Base-by-base conservation (phyloP, 2,797 vertebrate species). In the Gephyroberyx darwinii region DNA sequence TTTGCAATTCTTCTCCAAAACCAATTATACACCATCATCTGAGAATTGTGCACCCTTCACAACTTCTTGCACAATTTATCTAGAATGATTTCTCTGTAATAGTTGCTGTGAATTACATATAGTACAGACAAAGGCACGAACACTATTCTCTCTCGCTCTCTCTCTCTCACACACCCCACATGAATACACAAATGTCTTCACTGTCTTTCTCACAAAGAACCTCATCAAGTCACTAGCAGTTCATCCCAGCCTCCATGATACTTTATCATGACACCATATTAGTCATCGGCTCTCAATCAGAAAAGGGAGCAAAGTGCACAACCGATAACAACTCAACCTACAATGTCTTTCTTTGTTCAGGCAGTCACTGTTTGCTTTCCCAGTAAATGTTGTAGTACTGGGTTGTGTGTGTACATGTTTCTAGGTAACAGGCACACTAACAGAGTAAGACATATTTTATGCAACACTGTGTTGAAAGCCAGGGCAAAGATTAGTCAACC, bases 401-500 rank as follows among this genome's bases (percentile, higher is more conserved):
- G 52, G 37, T 5, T 0, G 0, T 78, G 74, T 83, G 77, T 87
- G 72, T 79, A 69, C 69, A 62, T 64, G 88, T 90, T 75, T 78
- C 90, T 84, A 88, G 75, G 90, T 83, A 75, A 92, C 83, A 63
- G 19, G 33, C 69, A 55, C 26, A 13, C 64, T 45, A n/a, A n/a
- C 37, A 22, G 70, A 65, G 33, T 76, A 55, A 69, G 52, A 77
- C 69, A 45, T 59, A 71, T 53, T 63, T 70, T 16, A 67, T 73
- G 64, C 71, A 68, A 69, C 55, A 33, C 58, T 41, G 47, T 70
- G 68, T 55, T 75, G 69, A 86, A 88, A 76, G 59, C 62, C 47
- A 57, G 65, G 81, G 84, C 78, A 87, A 83, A 78, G 79, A 86
- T 91, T 88, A 90, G 83, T 89, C 89, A 88, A 19, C 77, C 58